Base-by-base conservation (phyloP, 2,888 invertebrate species). In the Tanypteryx hageni region DNA sequence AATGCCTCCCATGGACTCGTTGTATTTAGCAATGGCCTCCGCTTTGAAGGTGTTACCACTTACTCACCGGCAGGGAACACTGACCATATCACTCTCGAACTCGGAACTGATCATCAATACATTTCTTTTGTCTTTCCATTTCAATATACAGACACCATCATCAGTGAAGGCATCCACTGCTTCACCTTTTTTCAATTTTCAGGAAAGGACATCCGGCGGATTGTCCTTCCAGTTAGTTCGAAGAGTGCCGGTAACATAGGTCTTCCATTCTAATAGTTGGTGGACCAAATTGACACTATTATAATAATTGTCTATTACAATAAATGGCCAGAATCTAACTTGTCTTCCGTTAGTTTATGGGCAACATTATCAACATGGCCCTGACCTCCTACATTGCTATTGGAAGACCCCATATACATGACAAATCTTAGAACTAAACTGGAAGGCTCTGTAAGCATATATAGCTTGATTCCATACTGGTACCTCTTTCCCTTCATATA, bases 301-400 rank as follows among this genome's bases (percentile, higher is more conserved):
- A 31, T 92, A 93, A 59, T 82, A 92, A 59, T 93, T 93, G 31
- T 92, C 92, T 92, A 93, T 92, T 76, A 85, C 14, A 93, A 0
- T 27, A 56, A 27, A 44, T 92, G 83, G 0, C 92, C 92, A 61
- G 68, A 86, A 68, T 91, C 56, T 22, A 92, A 57, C 31, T 16
- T 81, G 0, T 82, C 8, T 57, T 91, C 84, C 76, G 91, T n/a
- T n/a, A n/a, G n/a, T n/a, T n/a, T n/a, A n/a, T n/a, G n/a, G n/a
- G n/a, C n/a, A n/a, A n/a, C n/a, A n/a, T n/a, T n/a, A n/a, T n/a
- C n/a, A n/a, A n/a, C n/a, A n/a, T n/a, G n/a, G n/a, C n/a, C n/a
- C n/a, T 81, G n/a, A 31, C 18, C 84, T 85, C 84, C 84, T 85
- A 85, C n/a, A 11, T 85, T 57, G 57, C 18, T 22, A n/a, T 58